Conservation (phyloP, 1,140 invertebrate genomes). For the Belonocnema kinseyi region DNA sequence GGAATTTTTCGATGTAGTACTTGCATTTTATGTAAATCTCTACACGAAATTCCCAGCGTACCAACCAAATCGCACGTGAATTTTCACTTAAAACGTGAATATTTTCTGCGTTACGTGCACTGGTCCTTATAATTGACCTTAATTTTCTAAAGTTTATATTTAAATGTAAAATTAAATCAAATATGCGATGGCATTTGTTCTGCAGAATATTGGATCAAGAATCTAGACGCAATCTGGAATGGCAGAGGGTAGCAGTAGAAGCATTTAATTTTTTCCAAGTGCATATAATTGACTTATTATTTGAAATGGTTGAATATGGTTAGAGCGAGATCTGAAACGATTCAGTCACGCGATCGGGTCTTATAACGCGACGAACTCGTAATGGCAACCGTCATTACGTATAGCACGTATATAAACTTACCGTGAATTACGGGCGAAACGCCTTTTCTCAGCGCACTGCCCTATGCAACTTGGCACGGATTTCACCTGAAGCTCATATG, state of each 20-base stretch:
- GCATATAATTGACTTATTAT: constrained; percentile 32
- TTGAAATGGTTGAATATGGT: neutral
- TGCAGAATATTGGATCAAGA: neutral
- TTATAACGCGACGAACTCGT: constrained; percentile 29
- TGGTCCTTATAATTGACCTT: too few species aligned
- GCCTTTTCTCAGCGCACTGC: constrained; percentile 18
- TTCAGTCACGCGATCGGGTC: constrained; percentile 26
- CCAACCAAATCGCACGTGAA: too few species aligned
- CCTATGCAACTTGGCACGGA: neutral
- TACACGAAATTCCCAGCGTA: too few species aligned
- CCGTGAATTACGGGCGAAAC: constrained; percentile 4
- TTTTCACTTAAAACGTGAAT: too few species aligned
- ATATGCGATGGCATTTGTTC: neutral
- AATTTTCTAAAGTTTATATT: neutral
- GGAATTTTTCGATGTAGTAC: too few species aligned
- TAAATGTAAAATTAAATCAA: neutral
- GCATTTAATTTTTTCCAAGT: constrained; percentile 17
- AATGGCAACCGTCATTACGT: constrained; percentile 18
- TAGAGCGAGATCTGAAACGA: constrained; percentile 17
- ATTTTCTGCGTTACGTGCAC: too few species aligned
- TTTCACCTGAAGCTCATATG: neutral
- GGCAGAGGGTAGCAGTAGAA: constrained; percentile 5
- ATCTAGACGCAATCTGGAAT: constrained; percentile 8
- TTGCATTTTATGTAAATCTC: too few species aligned
- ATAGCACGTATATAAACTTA: constrained; percentile 17